phyloP scores from a whole-genome alignment of 2,113 vertebrate species.

The Xenopus tropicalis region UCB_Xtro_10.0 CM004448.2:90410001-90410500 shows the following conservation, averaged over 20 bases:
- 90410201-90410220: constrained; percentile 57
- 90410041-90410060: constrained; percentile 5
- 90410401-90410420: constrained; percentile 44
- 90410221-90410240: constrained; percentile 57
- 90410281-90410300: constrained; percentile 58
- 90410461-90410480: constrained; percentile 57
- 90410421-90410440: constrained; percentile 54
- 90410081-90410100: constrained; percentile 53
- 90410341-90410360: constrained; percentile 9
- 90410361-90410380: constrained; percentile 40
- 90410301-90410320: constrained; percentile 65
- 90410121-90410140: constrained; percentile 49
- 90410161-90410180: constrained; percentile 40
- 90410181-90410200: constrained; percentile 50
- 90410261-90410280: constrained; percentile 59
- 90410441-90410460: constrained; percentile 58
- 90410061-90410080: constrained; percentile 12
- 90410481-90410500: constrained; percentile 47
- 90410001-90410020: constrained; percentile 9
- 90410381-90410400: constrained; percentile 63
- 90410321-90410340: constrained; percentile 62
- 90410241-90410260: constrained; percentile 58
- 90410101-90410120: constrained; percentile 35
- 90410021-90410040: constrained; percentile 1
- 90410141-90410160: constrained; percentile 9